Evolutionary conservation across 1,140 invertebrate species (phyloP).

Genomic region (Diorhabda carinulata): DNA sequence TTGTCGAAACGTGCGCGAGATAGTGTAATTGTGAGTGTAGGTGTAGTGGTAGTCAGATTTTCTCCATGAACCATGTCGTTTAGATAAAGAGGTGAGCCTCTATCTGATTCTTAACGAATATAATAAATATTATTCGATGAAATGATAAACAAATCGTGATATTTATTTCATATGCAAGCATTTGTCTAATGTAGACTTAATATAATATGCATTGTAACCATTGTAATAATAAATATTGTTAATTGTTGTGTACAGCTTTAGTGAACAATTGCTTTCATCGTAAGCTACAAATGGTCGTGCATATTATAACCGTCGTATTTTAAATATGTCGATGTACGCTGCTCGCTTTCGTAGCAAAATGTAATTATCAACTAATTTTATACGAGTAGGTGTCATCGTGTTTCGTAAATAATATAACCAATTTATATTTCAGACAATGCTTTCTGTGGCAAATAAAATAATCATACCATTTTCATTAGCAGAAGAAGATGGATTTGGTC

Average conservation of each 20-base stretch:
- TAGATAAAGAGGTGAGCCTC: no score
- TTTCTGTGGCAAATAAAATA: no score
- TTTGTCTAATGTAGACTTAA: conserved; percentile 18
- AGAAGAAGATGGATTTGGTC: no score
- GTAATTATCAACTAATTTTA: conserved; percentile 14
- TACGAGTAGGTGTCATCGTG: conserved; percentile 6
- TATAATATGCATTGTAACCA: conserved; percentile 46
- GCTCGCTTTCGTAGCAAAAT: background rate
- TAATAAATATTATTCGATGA: conserved; percentile 13
- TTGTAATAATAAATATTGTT: conserved; percentile 41
- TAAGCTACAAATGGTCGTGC: conserved; percentile 42
- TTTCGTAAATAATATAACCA: no score
- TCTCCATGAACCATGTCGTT: background rate
- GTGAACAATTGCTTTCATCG: conserved; percentile 33
- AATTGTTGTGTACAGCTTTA: conserved; percentile 46
- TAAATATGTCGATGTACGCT: conserved; percentile 24
- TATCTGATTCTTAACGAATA: background rate
- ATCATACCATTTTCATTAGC: no score
- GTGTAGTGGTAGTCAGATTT: background rate
- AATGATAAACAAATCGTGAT: conserved; percentile 27
- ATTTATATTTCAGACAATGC: no score
- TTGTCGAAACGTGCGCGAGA: no score
- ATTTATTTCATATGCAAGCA: conserved; percentile 7
- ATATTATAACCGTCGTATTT: conserved; percentile 42
- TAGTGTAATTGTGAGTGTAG: no score